Percentiles rank a stretch among this genome's conserved stretches.
These are phyloP conservation scores for Aptenodytes patagonicus DNA, from an alignment of 2,113 vertebrate species.

Conservation along the genomic window DNA sequence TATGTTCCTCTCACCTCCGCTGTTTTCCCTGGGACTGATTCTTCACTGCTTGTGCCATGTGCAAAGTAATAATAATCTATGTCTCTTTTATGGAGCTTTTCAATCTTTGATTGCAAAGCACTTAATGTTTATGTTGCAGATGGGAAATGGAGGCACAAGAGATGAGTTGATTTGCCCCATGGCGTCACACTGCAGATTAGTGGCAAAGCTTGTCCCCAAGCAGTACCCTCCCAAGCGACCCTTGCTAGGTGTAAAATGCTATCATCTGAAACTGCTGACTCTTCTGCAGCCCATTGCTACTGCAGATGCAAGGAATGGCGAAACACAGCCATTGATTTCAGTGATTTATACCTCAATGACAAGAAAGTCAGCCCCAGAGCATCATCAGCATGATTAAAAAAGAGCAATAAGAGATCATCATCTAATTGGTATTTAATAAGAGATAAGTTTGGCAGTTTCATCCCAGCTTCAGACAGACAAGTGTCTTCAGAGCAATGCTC, in stretches of 20 bases:
- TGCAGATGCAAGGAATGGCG: not conserved
- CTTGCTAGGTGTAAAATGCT: not conserved
- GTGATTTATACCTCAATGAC: not conserved
- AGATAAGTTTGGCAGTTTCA: not conserved
- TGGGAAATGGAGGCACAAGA: not conserved
- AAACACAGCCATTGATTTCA: accelerated
- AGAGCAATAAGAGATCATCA: not conserved
- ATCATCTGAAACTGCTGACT: not conserved
- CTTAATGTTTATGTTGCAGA: not conserved
- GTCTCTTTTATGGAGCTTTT: not conserved
- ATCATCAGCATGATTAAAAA: not conserved
- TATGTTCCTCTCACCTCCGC: not conserved
- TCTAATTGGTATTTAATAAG: not conserved
- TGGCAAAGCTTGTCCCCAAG: not conserved
- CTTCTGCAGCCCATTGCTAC: not conserved
- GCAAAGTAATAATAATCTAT: not conserved
- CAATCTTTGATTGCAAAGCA: not conserved
- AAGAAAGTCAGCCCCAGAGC: not conserved
- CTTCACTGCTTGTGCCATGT: not conserved
- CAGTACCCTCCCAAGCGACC: not conserved
- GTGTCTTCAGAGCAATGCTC: not conserved
- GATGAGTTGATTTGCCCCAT: not conserved
- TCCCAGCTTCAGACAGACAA: not conserved
- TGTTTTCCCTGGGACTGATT: not conserved
- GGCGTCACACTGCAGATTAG: not conserved